Base-by-base conservation (phyloP, 1,140 invertebrate species). In the Tetramorium simillimum region DNA sequence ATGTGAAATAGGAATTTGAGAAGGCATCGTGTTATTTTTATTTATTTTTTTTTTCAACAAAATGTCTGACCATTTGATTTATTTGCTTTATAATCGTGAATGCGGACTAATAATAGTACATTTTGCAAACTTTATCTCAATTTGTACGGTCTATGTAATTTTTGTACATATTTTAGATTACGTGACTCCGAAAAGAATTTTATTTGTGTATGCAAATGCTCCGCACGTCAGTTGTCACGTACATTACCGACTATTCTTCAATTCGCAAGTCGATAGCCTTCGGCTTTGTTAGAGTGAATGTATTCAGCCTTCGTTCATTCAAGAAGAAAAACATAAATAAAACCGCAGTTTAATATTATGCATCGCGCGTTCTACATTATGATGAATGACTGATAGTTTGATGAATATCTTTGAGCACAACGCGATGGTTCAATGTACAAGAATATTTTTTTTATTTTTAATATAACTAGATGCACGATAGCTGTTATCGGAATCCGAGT, bases 311-410 rank as follows among this genome's bases (percentile, higher is more conserved):
- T 84, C 80, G 56, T 73, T 84, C 80, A 84, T 84, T 84, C 80
- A 84, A 84, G 69, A 84, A 62, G 80, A 84, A 84, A 84, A 84
- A 84, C 80, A 81, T 81, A 84, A 75, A 84, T 84, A 75, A 84
- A 84, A 60, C 24, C 9, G n/a, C 40, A 21, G 16, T 14, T 82
- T 58, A 73, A 73, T 82, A 82, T 56, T 82, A 82, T 73, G 67
- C 67, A 33, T 49, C 43, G 76, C 62, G 62, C 33, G 40, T 84
- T 84, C 80, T 84, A 84, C n/a, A 82, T 69, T 82, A 82, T 62
- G 69, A 73, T 75, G 53, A 75, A 84, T 84, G 80, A 37, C 56
- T 46, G 9, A 1, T 60, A 2, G 12, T 73, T 73, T 82, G 80
- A 84, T 73, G 24, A 62, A 46, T 75, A 60, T 73, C 40, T 60